Evolutionary conservation across 2,113 vertebrate species (phyloP), one percentile per base, ranked within the genome.

Genomic region (Saguinus midas): DNA sequence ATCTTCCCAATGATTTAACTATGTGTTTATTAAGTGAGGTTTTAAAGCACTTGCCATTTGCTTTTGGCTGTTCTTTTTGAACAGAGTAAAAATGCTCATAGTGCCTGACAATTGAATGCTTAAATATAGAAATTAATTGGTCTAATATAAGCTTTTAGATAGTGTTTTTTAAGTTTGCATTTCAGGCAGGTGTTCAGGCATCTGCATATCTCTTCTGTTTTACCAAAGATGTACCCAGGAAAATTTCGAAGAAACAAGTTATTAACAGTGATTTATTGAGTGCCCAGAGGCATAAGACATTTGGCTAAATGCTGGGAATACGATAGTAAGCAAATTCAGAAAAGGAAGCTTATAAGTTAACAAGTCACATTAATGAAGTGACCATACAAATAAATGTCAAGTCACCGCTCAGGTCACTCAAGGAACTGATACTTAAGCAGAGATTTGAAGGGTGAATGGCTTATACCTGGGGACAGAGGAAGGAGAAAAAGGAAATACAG

Each of bases 101-200:
- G 14, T 57, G 4, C 13, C 32, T 92, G 21, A n/a, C 58, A 61
- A 58, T 55, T 75, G 37, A 40, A 91, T 79, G 21, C 84, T n/a
- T 82, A 96, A 52, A 79, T 82, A 48, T 35, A 58, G 75, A 92
- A 90, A 75, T 70, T 70, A 87, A 88, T 64, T 87, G 45, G 35
- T 55, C 37, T 29, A 25, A 17, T 76, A 57, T 86, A 48, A 90
- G 64, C n/a, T 70, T 90, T 48, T 57, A 50, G 3, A 5, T 78
- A 20, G n/a, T 80, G 29, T n/a, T 91, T 87, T 95, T 84, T 61
- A 6, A 72, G 29, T 76, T 87, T 45, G 87, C 27, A 0, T 73
- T 70, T 78, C 52, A 68, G 45, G 37, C 48, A 80, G n/a, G 16
- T 72, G 8, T 64, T 64, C 61, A 64, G 61, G 61, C 12, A 29